Evolutionary conservation across 1,140 invertebrate species (phyloP), one percentile per base, ranked within the genome.

Genomic region (Drosophila prosaltans): DNA sequence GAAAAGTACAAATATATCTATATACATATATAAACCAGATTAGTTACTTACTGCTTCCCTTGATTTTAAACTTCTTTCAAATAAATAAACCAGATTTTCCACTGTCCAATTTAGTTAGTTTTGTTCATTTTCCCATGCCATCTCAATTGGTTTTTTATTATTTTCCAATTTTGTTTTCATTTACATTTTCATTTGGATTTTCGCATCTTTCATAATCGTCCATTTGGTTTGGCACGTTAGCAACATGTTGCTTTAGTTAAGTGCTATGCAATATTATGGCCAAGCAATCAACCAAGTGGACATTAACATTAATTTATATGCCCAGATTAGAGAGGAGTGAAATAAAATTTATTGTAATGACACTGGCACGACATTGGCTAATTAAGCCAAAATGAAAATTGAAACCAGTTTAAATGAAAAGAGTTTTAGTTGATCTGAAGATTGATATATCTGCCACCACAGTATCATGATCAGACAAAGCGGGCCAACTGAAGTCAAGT

Each of bases 331-430:
- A 28, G 65, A 39, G 24, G 30, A 55, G 39, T 69, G 55, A 79
- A 68, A 83, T 67, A 71, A 69, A 80, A 74, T 83, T 80, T 78
- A 83, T 64, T 68, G 65, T 72, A 70, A 66, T 66, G 75, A 73
- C 80, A 77, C 80, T 71, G 45, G 70, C 65, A 69, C 73, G 73
- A 70, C 77, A 89, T 80, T 89, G 80, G 81, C 88, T 88, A 88
- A 88, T 88, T 88, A 72, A 80, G 76, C 67, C 73, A 58, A 78
- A 72, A 51, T 51, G 51, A 57, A 28, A 69, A 69, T 43, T 40
- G 36, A 68, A 84, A 85, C 82, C 65, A 66, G 74, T 85, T 78
- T 51, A 51, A 26, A 51, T n/a, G 11, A 21, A 51, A 26, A 8
- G 7, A 10, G 21, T 51, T 26, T 74, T 69, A 77, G 74, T 59